Percentiles rank a stretch among this genome's conserved stretches.
These are phyloP conservation scores for Gymnogyps californianus DNA, from an alignment of 2,113 vertebrate genomes.

Conservation along the genomic window DNA sequence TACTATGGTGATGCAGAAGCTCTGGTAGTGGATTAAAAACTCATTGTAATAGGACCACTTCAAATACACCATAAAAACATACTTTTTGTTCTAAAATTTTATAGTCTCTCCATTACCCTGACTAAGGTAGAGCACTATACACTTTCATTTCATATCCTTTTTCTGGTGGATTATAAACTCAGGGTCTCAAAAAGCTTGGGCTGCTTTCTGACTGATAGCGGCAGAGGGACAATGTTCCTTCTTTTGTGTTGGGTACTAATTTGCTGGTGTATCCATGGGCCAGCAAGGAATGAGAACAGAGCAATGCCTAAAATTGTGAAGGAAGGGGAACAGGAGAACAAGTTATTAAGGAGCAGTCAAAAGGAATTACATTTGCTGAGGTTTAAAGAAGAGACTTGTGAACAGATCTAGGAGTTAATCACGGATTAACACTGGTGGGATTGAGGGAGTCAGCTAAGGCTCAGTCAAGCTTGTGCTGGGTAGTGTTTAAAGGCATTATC, in stretches of 20 bases:
- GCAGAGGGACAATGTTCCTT: neutral
- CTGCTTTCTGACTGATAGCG: neutral
- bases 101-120: neutral
- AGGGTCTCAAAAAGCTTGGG: neutral
- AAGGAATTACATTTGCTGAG: conserved; percentile 29
- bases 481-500: conserved; percentile 34
- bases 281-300: neutral
- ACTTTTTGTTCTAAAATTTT: neutral
- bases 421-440: conserved; percentile 42
- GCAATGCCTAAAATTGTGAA: neutral
- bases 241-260: neutral
- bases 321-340: neutral
- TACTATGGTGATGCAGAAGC: neutral
- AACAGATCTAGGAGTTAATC: conserved; percentile 40
- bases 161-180: neutral
- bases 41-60: neutral
- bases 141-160: neutral
- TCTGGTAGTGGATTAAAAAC: neutral
- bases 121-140: neutral
- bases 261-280: neutral
- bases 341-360: conserved; percentile 20
- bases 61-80: neutral
- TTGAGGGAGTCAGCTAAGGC: neutral
- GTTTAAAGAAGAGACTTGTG: conserved; percentile 27
- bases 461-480: neutral